Percentiles rank a stretch among this genome's conserved stretches.
These are phyloP conservation scores for Puntigrus tetrazona DNA, from an alignment of 2,113 vertebrate genomes.

Conservation along the genomic window DNA sequence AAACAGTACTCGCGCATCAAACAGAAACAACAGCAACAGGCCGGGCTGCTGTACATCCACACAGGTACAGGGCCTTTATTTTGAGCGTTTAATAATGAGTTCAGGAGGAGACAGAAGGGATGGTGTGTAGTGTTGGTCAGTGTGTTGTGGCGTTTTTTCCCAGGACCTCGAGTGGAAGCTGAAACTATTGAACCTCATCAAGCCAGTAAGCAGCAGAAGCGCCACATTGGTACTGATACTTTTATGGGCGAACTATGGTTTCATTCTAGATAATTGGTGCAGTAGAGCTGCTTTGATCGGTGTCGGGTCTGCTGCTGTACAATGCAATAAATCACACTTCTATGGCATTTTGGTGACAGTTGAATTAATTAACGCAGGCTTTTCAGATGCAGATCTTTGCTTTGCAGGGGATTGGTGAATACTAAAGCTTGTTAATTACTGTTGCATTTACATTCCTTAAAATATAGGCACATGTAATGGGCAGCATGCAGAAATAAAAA, in stretches of 20 bases:
- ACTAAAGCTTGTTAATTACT: not conserved
- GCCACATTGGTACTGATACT: conserved; percentile 45
- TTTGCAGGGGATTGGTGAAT: not conserved
- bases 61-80: conserved; percentile 73
- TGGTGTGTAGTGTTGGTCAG: conserved; percentile 18
- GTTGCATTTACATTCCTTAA: not conserved
- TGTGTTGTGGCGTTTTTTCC: conserved; percentile 28
- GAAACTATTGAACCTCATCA: conserved; percentile 52
- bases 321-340: not conserved
- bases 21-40: conserved; percentile 93
- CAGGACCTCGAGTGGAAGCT: conserved; percentile 55
- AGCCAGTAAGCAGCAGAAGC: conserved; percentile 21
- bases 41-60: conserved; percentile 88
- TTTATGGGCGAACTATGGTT: not conserved
- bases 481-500: too few species aligned
- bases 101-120: not conserved
- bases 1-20: conserved; percentile 93
- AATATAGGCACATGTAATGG: not conserved
- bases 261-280: not conserved
- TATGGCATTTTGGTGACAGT: not conserved
- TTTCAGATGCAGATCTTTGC: not conserved
- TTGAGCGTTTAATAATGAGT: not conserved
- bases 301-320: conserved; percentile 13
- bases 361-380: not conserved
- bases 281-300: not conserved